phyloP scores from a whole-genome alignment of 2,797 vertebrate species.

The Urocyon cinereoargenteus region DNA sequence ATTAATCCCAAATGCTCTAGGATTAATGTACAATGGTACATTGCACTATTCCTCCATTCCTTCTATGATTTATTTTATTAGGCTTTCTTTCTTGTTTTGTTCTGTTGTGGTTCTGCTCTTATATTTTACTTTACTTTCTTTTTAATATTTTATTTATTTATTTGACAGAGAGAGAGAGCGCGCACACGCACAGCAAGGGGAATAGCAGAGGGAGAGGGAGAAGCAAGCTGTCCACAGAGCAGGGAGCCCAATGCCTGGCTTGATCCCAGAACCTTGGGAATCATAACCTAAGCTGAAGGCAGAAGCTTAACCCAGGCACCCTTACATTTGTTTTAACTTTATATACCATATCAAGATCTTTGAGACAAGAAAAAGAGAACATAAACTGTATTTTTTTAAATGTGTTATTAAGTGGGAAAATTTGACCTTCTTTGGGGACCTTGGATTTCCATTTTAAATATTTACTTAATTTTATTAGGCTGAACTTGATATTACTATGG shows the following conservation, averaged over 20 bases:
- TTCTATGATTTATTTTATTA: background rate
- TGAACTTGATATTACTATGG: slow-evolving; percentile 91
- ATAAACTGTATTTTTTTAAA: background rate
- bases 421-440: background rate
- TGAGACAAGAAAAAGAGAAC: background rate
- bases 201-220: no score
- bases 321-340: slow-evolving; percentile 25
- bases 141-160: no score
- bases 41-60: background rate
- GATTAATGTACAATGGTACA: background rate
- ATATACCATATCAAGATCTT: background rate
- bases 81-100: slow-evolving; percentile 12
- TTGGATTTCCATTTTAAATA: background rate
- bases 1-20: background rate
- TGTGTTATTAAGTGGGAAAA: background rate
- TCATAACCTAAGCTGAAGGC: no score
- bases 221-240: no score
- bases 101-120: slow-evolving; percentile 7
- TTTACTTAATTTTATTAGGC: slow-evolving; percentile 84
- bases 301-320: no score
- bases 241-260: no score
- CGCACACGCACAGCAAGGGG: no score
- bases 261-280: no score
- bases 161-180: no score
- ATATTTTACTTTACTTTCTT: background rate